phyloP scores from a whole-genome alignment of 2,113 vertebrate genomes.

The Tringa solitaria region DNA sequence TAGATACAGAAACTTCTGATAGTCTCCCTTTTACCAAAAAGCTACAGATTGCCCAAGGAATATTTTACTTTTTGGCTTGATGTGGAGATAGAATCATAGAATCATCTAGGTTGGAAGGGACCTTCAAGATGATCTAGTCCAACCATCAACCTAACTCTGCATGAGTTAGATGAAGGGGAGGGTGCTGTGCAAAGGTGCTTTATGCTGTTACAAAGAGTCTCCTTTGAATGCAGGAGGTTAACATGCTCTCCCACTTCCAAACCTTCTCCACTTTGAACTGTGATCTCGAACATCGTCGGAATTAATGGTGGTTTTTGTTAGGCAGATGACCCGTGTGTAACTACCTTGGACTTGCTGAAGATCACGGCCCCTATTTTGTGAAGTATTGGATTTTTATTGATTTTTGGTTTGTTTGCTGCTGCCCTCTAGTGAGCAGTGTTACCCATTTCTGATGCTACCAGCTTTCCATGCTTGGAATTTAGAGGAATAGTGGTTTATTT shows the following conservation, averaged over 20 bases:
- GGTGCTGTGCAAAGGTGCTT: neutral
- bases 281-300: neutral
- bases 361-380: neutral
- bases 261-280: neutral
- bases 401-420: slow-evolving; percentile 37
- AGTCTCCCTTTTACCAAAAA: neutral
- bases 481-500: neutral
- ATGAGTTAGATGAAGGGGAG: neutral
- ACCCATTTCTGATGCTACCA: neutral
- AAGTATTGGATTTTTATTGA: neutral
- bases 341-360: neutral
- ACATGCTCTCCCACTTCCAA: neutral
- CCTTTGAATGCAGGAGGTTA: neutral
- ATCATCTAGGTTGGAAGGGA: too few relatives aligned
- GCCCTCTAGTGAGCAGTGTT: slow-evolving; percentile 58
- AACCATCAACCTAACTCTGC: too few relatives aligned
- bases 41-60: accelerated
- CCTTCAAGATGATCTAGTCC: too few relatives aligned
- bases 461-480: neutral
- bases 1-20: neutral
- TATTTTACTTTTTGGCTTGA: neutral
- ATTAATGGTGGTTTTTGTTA: accelerated
- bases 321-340: neutral
- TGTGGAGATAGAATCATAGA: neutral
- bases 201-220: neutral